phyloP scores from a whole-genome alignment of 2,113 vertebrate species.

The Alethe diademata region DNA sequence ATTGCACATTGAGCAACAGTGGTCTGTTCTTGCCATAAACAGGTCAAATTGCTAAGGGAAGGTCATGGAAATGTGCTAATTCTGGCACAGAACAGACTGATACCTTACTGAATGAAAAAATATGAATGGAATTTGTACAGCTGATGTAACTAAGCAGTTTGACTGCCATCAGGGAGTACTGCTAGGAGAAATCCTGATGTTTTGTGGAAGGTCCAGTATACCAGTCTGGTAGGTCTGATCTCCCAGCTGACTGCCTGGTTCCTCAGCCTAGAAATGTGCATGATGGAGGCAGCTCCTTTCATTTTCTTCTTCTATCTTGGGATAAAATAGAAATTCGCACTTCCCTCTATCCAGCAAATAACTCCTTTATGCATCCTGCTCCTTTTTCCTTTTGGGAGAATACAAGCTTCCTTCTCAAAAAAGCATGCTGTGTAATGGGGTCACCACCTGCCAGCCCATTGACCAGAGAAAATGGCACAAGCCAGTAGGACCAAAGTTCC shows the following conservation, averaged over 20 bases:
- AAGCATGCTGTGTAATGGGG: background rate
- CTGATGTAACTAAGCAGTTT: background rate
- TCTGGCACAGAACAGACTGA: background rate
- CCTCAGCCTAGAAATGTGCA: background rate
- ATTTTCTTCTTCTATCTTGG: background rate
- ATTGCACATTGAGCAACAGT: fast-evolving
- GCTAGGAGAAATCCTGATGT: background rate
- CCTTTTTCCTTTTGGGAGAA: background rate
- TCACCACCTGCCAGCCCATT: background rate
- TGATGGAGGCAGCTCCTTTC: background rate
- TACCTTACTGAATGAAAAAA: background rate
- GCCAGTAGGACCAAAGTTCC: background rate
- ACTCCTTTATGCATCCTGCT: background rate
- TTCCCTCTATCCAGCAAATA: background rate
- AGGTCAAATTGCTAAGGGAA: background rate
- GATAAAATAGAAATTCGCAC: background rate
- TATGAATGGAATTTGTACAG: background rate
- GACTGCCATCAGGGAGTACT: background rate
- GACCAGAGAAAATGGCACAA: background rate
- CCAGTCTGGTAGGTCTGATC: background rate
- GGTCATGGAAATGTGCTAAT: background rate
- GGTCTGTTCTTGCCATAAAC: background rate
- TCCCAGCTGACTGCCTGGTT: background rate
- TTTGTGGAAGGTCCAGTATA: background rate
- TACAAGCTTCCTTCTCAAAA: background rate